Conservation (phyloP, 2,888 invertebrate species). For the Dyspetes luteomarginatus region DNA sequence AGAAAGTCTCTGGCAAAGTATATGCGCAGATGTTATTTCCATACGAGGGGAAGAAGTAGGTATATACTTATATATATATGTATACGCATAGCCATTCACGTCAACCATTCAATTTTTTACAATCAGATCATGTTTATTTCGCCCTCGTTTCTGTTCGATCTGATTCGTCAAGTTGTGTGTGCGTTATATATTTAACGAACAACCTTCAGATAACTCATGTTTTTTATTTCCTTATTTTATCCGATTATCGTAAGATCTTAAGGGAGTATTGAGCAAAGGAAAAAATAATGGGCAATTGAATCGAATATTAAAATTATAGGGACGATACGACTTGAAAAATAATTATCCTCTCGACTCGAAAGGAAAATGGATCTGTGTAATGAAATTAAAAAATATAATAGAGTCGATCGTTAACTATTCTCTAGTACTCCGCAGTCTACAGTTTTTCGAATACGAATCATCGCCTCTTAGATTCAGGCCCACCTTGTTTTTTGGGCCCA, state of each 20-base stretch:
- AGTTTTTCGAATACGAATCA: no score
- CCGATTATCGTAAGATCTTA: background rate
- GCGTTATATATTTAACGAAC: constrained; percentile 3
- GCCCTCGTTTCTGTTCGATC: constrained; percentile 13
- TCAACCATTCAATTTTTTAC: constrained; percentile 55
- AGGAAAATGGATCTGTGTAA: no score
- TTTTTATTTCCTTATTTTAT: background rate
- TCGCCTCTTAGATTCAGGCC: no score
- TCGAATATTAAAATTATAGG: no score
- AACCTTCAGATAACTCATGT: background rate
- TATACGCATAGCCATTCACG: constrained; percentile 43
- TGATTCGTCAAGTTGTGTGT: constrained; percentile 39
- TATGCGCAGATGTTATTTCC: constrained; percentile 64
- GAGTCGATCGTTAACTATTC: no score
- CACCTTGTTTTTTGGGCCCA: no score
- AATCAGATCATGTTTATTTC: constrained; percentile 56
- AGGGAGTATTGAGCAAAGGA: background rate
- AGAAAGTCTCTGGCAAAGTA: constrained; percentile 54
- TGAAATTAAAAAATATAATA: no score
- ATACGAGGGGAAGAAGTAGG: constrained; percentile 55
- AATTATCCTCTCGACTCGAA: no score
- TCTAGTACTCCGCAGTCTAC: no score
- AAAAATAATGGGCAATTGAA: no score
- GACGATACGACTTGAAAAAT: no score
- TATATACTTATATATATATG: constrained; percentile 3